phyloP scores from a whole-genome alignment of 2,797 vertebrate species.

The Phrynocephalus guinanensis region DNA sequence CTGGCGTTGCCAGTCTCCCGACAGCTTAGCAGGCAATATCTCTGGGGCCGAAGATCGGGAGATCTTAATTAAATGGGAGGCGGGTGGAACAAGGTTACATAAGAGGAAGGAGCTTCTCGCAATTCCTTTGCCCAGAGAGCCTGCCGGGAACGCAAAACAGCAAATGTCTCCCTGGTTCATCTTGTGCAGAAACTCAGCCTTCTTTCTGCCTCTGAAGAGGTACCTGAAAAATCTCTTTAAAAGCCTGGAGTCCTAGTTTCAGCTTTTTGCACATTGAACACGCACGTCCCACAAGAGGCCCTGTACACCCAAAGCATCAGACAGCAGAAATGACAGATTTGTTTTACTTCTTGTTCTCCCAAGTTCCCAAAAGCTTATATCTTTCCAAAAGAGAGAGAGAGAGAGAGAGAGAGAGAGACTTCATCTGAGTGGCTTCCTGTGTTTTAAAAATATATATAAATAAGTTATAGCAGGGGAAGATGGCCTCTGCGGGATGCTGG shows the following conservation, averaged over 20 bases:
- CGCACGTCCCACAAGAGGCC: background rate
- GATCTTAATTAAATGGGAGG: constrained; percentile 55
- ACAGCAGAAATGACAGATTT: background rate
- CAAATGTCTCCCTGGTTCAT: background rate
- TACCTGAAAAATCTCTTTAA: background rate
- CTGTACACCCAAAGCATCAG: background rate
- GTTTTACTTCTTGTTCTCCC: too few species aligned
- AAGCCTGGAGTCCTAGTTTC: background rate
- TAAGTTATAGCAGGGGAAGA: too few species aligned
- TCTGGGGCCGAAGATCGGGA: constrained; percentile 44
- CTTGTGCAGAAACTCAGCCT: background rate
- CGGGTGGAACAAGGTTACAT: constrained; percentile 29
- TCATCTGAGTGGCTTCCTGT: background rate
- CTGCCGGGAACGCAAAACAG: too few species aligned
- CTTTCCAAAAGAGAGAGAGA: background rate
- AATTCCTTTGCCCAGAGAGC: background rate
- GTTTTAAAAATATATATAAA: too few species aligned
- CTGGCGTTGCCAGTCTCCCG: constrained; percentile 14
- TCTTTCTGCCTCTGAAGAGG: background rate
- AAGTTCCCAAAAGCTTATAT: background rate
- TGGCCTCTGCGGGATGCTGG: background rate
- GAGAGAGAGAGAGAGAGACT: too few species aligned
- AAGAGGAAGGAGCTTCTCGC: constrained; percentile 11
- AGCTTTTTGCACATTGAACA: background rate
- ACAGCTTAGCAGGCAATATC: constrained; percentile 32